Percentiles rank a stretch among this genome's conserved stretches.
phyloP scores from a whole-genome alignment of 2,888 invertebrate genomes.

The Netelia melanura region DNA sequence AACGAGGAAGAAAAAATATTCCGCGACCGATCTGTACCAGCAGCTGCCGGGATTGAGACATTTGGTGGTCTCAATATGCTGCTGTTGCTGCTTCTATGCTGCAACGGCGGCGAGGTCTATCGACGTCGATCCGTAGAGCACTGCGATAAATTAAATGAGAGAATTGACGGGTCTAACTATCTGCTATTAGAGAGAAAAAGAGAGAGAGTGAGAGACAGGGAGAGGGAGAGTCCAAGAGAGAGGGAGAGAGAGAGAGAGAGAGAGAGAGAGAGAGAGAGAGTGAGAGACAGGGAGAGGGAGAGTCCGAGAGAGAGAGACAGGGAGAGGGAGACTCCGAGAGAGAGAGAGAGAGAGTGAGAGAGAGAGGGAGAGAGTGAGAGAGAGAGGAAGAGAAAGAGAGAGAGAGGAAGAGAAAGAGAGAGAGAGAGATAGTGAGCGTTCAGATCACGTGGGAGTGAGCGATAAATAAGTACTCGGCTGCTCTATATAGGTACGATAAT shows the following conservation, averaged over 20 bases:
- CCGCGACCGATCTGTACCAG: not conserved
- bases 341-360: no score
- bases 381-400: conserved; percentile 19
- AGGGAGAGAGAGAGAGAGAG: not conserved
- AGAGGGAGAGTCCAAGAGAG: no score
- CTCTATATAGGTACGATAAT: not conserved
- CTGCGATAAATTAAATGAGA: conserved; percentile 51
- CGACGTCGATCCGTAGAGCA: conserved; percentile 59
- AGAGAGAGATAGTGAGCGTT: not conserved
- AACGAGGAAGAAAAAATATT: not conserved
- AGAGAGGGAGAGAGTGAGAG: no score
- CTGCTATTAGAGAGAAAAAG: conserved; percentile 36
- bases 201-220: conserved; percentile 12
- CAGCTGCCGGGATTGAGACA: conserved; percentile 57
- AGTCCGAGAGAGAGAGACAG: no score
- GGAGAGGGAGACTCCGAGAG: no score
- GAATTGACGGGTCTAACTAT: conserved; percentile 34
- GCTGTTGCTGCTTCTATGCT: not conserved
- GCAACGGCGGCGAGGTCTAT: conserved; percentile 43
- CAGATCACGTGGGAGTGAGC: conserved; percentile 17
- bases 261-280: not conserved
- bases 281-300: not conserved
- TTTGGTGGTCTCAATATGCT: conserved; percentile 37
- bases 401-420: conserved; percentile 23
- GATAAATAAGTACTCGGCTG: not conserved